phyloP scores from a whole-genome alignment of 2,113 vertebrate species.

The Leiothrix lutea region DNA sequence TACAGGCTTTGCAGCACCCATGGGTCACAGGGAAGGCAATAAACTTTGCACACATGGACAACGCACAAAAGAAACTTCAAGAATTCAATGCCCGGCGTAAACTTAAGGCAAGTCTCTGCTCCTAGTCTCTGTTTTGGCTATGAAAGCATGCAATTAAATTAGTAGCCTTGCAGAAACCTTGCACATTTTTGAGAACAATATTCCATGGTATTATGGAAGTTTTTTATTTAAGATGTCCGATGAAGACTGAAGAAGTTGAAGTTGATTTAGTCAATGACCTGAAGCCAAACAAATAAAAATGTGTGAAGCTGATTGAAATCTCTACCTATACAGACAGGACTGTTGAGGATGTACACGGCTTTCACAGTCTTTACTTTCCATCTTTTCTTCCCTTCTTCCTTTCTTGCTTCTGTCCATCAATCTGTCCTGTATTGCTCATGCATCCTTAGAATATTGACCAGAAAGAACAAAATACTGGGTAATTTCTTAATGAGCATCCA shows the following conservation, averaged over 20 bases:
- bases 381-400: background rate
- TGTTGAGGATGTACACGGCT: background rate
- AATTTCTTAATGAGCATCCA: background rate
- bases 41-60: slow-evolving; percentile 89
- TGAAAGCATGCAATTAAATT: background rate
- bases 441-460: background rate
- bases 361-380: background rate
- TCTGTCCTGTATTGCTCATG: background rate
- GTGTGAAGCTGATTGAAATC: background rate
- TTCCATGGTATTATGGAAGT: background rate
- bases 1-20: slow-evolving; percentile 86
- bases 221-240: background rate
- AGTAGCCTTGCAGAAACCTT: background rate
- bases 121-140: background rate
- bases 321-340: background rate
- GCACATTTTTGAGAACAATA: background rate
- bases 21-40: slow-evolving; percentile 89
- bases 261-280: background rate
- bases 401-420: background rate
- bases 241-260: background rate
- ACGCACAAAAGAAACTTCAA: slow-evolving; percentile 88
- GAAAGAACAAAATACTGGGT: background rate
- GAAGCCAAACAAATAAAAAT: background rate
- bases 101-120: slow-evolving; percentile 79
- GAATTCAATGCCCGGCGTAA: slow-evolving; percentile 90